phyloP scores from a whole-genome alignment of 1,140 invertebrate genomes.

The Calephelis nemesis region DNA sequence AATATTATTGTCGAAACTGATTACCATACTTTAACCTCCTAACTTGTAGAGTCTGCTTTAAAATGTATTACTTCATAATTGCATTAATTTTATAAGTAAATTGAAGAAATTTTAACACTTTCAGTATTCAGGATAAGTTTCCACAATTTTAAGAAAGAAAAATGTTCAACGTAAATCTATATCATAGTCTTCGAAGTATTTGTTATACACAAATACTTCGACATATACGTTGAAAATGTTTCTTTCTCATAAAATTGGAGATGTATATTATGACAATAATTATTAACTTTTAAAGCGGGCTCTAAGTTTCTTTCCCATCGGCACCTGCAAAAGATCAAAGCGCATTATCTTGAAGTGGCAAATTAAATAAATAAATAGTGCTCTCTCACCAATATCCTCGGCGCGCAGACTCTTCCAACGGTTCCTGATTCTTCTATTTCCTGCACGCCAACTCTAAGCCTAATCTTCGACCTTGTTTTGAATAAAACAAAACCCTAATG shows the following conservation, averaged over 20 bases:
- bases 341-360: conserved; percentile 54
- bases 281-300: not conserved
- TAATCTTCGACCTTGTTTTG: conserved; percentile 16
- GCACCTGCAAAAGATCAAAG: conserved; percentile 71
- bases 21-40: conserved; percentile 43
- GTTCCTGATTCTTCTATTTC: conserved; percentile 25
- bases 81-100: no score
- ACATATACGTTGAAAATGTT: no score
- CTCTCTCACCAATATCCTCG: conserved; percentile 55
- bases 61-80: not conserved
- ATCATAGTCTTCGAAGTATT: no score
- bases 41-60: conserved; percentile 26
- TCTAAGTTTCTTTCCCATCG: not conserved
- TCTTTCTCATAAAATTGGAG: no score
- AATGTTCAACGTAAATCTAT: no score
- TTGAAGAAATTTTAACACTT: no score
- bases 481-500: conserved; percentile 18
- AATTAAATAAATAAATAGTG: conserved; percentile 36
- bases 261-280: no score
- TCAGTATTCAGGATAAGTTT: no score
- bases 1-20: conserved; percentile 14
- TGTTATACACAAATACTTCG: no score
- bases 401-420: conserved; percentile 36
- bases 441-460: conserved; percentile 28
- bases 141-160: no score